A percentile compares a stretch with the other conserved stretches of the same genome.
Evolutionary conservation across 2,797 vertebrate genomes (phyloP).

Genomic region (Pipistrellus pipistrellus): DNA sequence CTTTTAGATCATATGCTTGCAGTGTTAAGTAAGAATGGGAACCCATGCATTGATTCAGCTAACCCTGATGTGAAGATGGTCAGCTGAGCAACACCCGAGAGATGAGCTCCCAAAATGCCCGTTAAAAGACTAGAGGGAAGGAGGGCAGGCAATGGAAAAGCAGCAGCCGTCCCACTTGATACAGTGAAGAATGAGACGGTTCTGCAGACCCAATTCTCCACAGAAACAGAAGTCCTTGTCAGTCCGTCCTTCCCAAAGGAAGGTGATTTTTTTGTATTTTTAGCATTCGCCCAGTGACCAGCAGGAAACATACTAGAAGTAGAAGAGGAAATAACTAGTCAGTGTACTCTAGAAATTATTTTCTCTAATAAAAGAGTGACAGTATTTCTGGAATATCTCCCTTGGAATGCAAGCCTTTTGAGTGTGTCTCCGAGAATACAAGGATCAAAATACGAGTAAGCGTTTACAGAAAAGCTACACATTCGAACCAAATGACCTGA

Average conservation of each 20-base stretch:
- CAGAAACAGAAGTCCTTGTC: neutral
- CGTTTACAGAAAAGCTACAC: neutral
- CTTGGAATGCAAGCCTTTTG: neutral
- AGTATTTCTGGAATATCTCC: neutral
- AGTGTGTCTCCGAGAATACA: neutral
- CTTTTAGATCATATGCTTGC: constrained; percentile 22
- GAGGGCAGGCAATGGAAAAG: neutral
- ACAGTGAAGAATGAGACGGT: neutral
- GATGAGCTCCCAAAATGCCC: constrained; percentile 52
- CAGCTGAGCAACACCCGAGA: neutral
- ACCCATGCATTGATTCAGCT: neutral
- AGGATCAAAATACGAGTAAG: constrained; percentile 2
- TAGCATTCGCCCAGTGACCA: neutral
- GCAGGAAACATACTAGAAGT: neutral
- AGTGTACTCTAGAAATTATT: constrained; percentile 29
- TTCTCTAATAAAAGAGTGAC: neutral
- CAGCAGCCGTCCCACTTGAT: neutral
- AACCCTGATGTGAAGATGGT: constrained; percentile 37
- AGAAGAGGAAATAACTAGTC: neutral
- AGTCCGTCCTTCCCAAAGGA: neutral
- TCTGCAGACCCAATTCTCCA: constrained; percentile 14
- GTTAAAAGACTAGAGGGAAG: neutral
- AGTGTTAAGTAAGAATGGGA: constrained; percentile 72
- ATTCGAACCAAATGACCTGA: neutral
- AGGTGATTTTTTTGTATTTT: neutral